Percentiles rank a stretch among this genome's conserved stretches.
Evolutionary conservation across 2,113 vertebrate species (phyloP).

Genomic region (Cephalopholis sonnerati): DNA sequence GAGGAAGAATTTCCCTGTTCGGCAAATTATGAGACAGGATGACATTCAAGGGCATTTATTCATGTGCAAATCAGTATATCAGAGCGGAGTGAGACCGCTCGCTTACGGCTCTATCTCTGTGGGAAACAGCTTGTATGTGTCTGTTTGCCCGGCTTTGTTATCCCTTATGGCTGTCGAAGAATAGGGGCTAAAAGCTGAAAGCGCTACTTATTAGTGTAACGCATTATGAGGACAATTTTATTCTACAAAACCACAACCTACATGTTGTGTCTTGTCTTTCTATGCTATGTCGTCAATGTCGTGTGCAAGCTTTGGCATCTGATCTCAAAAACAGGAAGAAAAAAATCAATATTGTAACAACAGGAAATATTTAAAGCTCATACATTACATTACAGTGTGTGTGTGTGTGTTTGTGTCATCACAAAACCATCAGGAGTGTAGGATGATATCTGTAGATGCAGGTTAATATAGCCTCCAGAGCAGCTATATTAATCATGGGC

Average conservation of each 20-base stretch:
- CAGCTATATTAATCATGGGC: slow-evolving; percentile 80
- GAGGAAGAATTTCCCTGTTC: slow-evolving; percentile 69
- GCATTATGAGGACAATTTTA: slow-evolving; percentile 21
- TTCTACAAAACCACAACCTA: slow-evolving; percentile 27
- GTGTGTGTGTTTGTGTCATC: slow-evolving; percentile 53
- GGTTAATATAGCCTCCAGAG: slow-evolving; percentile 78
- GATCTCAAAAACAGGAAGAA: slow-evolving; percentile 26
- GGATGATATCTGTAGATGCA: slow-evolving; percentile 71
- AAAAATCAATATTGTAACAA: slow-evolving; percentile 30
- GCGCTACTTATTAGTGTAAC: slow-evolving; percentile 34
- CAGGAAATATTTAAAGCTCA: slow-evolving; percentile 53
- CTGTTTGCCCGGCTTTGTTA: slow-evolving; percentile 56
- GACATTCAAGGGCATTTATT: slow-evolving; percentile 78
- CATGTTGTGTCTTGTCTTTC: slow-evolving; percentile 1
- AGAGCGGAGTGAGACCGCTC: slow-evolving; percentile 65
- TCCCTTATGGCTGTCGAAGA: slow-evolving; percentile 50
- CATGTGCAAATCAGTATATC: slow-evolving; percentile 75
- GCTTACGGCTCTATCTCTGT: slow-evolving; percentile 54
- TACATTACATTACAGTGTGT: slow-evolving; percentile 29
- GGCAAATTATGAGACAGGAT: slow-evolving; percentile 72
- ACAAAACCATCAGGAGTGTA: slow-evolving; percentile 70
- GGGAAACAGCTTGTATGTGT: slow-evolving; percentile 48
- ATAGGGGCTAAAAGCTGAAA: slow-evolving; percentile 51
- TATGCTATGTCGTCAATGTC: slow-evolving; percentile 23
- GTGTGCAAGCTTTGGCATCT: slow-evolving; percentile 28